phyloP scores from a whole-genome alignment of 1,140 invertebrate genomes.

The Wasmannia auropunctata region DNA sequence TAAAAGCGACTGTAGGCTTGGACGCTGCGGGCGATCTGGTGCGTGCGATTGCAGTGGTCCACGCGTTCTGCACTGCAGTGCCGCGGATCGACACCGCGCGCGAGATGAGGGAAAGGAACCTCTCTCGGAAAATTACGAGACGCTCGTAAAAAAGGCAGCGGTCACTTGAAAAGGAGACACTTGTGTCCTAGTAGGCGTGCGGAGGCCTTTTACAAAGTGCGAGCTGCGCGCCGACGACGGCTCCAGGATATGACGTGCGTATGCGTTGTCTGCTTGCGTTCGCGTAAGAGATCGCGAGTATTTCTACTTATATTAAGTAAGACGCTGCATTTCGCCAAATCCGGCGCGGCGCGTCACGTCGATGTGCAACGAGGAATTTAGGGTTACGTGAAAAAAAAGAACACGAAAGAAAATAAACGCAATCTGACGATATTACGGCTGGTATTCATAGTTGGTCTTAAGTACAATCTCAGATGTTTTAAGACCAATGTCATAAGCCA shows the following conservation, averaged over 20 bases:
- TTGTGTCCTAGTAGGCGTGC: constrained; percentile 58
- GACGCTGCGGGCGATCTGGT: constrained; percentile 67
- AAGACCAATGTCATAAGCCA: no score
- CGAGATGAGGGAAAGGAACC: constrained; percentile 64
- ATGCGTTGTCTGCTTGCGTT: not conserved
- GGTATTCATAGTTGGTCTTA: no score
- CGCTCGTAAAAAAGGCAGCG: constrained; percentile 57
- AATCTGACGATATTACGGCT: no score
- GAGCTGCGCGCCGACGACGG: not conserved
- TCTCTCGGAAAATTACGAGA: constrained; percentile 69
- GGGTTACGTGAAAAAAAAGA: not conserved
- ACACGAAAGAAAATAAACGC: not conserved
- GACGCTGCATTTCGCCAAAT: not conserved
- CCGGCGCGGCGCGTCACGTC: not conserved
- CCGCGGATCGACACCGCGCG: constrained; percentile 12
- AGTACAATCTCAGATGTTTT: no score
- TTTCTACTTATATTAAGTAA: not conserved
- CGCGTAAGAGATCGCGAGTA: not conserved
- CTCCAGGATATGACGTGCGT: not conserved
- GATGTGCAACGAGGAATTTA: not conserved
- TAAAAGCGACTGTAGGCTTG: constrained; percentile 13
- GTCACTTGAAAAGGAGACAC: constrained; percentile 70
- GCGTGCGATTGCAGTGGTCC: constrained; percentile 61
- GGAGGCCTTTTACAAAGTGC: constrained; percentile 47
- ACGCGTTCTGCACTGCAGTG: constrained; percentile 18